Evolutionary conservation across 2,888 invertebrate species (phyloP).

Genomic region (Opisthograptis luteolata): DNA sequence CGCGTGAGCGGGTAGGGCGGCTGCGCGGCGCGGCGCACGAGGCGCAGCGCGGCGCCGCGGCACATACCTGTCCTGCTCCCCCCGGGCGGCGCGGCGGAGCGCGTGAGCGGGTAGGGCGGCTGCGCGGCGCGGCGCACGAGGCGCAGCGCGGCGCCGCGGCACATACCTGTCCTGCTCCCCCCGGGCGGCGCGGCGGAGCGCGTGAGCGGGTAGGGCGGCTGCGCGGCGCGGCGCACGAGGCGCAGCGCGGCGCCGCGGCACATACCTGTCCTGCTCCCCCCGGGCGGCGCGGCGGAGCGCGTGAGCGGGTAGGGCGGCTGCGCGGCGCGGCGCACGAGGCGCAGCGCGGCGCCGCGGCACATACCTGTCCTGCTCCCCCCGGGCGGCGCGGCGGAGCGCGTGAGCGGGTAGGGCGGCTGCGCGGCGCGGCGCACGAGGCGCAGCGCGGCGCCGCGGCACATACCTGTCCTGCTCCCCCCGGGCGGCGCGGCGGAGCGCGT

Average conservation of each 20-base stretch:
- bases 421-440: slow-evolving; percentile 87
- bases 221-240: slow-evolving; percentile 87
- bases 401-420: slow-evolving; percentile 92
- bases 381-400: slow-evolving; percentile 30
- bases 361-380: too few relatives aligned
- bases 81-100: slow-evolving; percentile 91
- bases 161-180: too few relatives aligned
- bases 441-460: slow-evolving; percentile 42
- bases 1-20: slow-evolving; percentile 85
- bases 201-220: slow-evolving; percentile 91
- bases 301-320: slow-evolving; percentile 92
- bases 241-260: slow-evolving; percentile 48
- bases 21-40: slow-evolving; percentile 73
- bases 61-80: too few relatives aligned
- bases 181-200: slow-evolving; percentile 31
- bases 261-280: too few relatives aligned
- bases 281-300: slow-evolving; percentile 30
- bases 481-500: slow-evolving; percentile 35
- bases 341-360: slow-evolving; percentile 45
- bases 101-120: slow-evolving; percentile 70
- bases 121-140: slow-evolving; percentile 78
- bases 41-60: slow-evolving; percentile 81
- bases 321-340: slow-evolving; percentile 87
- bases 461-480: slow-evolving; percentile 2
- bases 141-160: slow-evolving; percentile 66